phyloP scores from a whole-genome alignment of 2,113 vertebrate genomes.

The Hippocampus barbouri region DNA sequence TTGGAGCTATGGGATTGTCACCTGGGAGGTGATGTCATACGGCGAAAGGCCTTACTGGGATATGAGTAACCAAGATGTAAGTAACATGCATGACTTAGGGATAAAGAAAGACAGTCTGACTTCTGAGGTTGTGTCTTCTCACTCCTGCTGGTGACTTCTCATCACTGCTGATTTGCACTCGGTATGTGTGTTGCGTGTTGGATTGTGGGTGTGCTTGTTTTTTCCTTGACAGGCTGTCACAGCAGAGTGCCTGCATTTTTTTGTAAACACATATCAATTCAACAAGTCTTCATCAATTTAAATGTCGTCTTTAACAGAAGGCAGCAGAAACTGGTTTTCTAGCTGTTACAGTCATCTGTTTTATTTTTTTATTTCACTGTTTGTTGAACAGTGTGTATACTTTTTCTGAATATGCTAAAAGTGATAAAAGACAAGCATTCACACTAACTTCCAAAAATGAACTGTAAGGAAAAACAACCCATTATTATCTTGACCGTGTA shows the following conservation, averaged over 20 bases:
- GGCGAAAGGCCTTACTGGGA: slow-evolving; percentile 79
- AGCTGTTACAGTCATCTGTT: slow-evolving; percentile 20
- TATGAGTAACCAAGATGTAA: slow-evolving; percentile 80
- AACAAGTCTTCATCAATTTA: slow-evolving; percentile 53
- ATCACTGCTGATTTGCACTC: not conserved
- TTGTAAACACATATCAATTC: slow-evolving; percentile 28
- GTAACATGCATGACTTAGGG: slow-evolving; percentile 31
- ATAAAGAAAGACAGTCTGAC: slow-evolving; percentile 3
- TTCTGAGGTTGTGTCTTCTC: slow-evolving; percentile 1
- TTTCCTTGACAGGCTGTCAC: slow-evolving; percentile 40
- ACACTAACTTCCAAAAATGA: no score
- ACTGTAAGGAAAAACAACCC: no score
- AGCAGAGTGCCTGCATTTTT: slow-evolving; percentile 40
- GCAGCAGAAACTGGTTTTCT: slow-evolving; percentile 14
- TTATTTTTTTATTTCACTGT: slow-evolving; percentile 42
- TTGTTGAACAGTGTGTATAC: slow-evolving; percentile 4
- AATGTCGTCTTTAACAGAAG: slow-evolving; percentile 43
- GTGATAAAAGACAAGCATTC: not conserved
- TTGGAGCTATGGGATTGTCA: slow-evolving; percentile 79
- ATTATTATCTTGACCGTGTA: not conserved
- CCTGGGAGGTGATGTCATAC: slow-evolving; percentile 78
- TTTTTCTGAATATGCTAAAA: not conserved
- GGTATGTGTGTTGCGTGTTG: slow-evolving; percentile 12
- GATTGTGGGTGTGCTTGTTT: slow-evolving; percentile 30
- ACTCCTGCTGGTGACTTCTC: slow-evolving; percentile 12